Evolutionary conservation across 2,113 vertebrate species (phyloP), one percentile per base, ranked within the genome.

Genomic region (Grammomys surdaster): DNA sequence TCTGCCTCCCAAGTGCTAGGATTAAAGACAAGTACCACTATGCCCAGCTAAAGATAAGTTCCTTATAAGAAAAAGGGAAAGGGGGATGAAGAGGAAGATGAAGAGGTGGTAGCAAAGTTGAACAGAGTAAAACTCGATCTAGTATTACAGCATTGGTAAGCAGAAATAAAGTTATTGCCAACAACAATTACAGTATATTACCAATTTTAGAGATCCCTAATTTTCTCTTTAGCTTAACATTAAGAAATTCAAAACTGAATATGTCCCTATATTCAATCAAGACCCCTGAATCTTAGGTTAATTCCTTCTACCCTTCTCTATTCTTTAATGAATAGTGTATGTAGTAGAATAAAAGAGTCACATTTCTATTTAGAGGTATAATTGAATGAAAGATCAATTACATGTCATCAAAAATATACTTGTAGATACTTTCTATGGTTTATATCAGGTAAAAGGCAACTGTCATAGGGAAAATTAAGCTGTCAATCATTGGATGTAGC

Each of bases 211-310:
- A 58, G 13, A 89, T 54, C 12, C 73, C 69, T 58, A 94, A 91
- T 31, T 77, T 93, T 78, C 72, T 33, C 86, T 11, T 56, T 56
- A 91, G 46, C 31, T 43, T 88, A 92, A 75, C 54, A 90, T 4
- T 54, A 22, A 91, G 7, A 93, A 96, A 90, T 86, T 36, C 33
- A 96, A 94, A 16, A 96, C 70, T 54, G 19, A 85, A 73, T 46
- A 84, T 92, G 54, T 75, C 40, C 77, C 54, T 72, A 65, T 36
- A 70, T 19, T 91, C 69, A 63, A 28, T 31, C 43, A 89, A 56
- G 51, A 86, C 46, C 58, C 36, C 46, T 95, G 82, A 84, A 89
- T 33, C 56, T 89, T 36, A 91, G 43, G 51, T 70, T 91, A n/a
- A 51, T 90, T 94, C 36, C 17, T 72, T 90, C 67, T 40, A 36